Base-by-base conservation (phyloP, 2,888 invertebrate species). In the Diarsia brunnea region DNA sequence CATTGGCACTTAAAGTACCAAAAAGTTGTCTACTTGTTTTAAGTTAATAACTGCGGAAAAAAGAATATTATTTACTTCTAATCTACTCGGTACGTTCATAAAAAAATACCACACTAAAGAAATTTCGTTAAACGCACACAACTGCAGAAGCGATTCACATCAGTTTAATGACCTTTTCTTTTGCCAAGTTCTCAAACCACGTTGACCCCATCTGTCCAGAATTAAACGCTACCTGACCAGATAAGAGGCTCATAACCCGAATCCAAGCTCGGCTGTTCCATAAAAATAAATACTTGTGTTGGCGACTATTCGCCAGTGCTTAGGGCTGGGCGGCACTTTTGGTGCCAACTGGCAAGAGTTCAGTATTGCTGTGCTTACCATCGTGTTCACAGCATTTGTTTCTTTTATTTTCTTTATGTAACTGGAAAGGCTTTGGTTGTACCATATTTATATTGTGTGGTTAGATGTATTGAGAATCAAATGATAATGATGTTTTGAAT, bases 281-380 rank as follows among this genome's bases (percentile, higher is more conserved):
- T 84, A 85, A 87, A 88, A 86, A 86, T 85, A 87, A 87, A 81
- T 82, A 80, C 78, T 81, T 80, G 75, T 87, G 80, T 78, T 82
- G 81, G 80, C 79, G 79, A 79, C 74, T 79, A 69, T 78, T 79
- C 70, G 83, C 70, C 53, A 38, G 65, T 81, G 78, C 81, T 79
- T 82, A 77, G 77, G 78, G 51, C 31, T 24, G 45, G 31, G 60
- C 69, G 72, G 87, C 82, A 84, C 77, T 89, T 87, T 79, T 79
- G 84, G 84, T 91, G 87, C 84, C 87, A 87, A 84, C 81, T 92
- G 91, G 91, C 92, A 91, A 86, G 73, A 49, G 84, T 88, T 90
- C 89, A 86, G 85, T 75, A 72, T 71, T 69, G 80, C 72, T 66
- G 77, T 78, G 81, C 78, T 76, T 81, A 71, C 63, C 61, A 85